Conservation (phyloP, 2,797 vertebrate genomes). For the Halcyon smyrnensis region DNA sequence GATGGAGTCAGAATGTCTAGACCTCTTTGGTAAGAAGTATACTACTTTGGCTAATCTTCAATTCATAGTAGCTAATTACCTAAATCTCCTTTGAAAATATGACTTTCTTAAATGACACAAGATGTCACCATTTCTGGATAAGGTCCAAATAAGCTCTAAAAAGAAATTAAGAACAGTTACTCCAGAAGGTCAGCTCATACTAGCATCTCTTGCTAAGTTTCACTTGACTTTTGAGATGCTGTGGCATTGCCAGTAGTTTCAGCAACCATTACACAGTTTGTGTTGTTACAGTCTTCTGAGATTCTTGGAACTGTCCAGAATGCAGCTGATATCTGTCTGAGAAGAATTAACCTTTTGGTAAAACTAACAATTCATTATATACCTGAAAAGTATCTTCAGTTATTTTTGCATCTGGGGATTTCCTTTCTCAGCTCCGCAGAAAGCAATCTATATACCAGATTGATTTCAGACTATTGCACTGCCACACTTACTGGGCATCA, state of each 20-base stretch:
- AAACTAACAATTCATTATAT: not conserved
- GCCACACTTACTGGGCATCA: not conserved
- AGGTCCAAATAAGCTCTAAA: not conserved
- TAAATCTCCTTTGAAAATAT: not conserved
- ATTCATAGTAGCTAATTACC: not conserved
- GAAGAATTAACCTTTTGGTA: not conserved
- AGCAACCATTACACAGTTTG: not conserved
- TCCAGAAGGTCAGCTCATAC: not conserved
- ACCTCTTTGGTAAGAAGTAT: not conserved
- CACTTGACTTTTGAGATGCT: not conserved
- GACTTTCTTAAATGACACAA: not conserved
- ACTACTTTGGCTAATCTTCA: not conserved
- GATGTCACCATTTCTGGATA: not conserved
- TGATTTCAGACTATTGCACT: not conserved
- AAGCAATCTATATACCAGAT: not conserved
- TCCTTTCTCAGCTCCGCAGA: not conserved
- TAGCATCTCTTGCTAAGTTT: not conserved
- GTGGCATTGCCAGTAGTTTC: not conserved
- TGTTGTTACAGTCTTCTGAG: not conserved
- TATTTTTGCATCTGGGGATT: not conserved
- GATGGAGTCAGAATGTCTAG: conserved; percentile 8
- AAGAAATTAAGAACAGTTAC: not conserved
- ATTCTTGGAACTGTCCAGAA: not conserved
- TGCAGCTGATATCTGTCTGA: not conserved
- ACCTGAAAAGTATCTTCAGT: not conserved